Percentiles rank a stretch among this genome's conserved stretches.
These are phyloP conservation scores for Drosophila bocqueti DNA, from an alignment of 1,140 invertebrate genomes.

Conservation along the genomic window DNA sequence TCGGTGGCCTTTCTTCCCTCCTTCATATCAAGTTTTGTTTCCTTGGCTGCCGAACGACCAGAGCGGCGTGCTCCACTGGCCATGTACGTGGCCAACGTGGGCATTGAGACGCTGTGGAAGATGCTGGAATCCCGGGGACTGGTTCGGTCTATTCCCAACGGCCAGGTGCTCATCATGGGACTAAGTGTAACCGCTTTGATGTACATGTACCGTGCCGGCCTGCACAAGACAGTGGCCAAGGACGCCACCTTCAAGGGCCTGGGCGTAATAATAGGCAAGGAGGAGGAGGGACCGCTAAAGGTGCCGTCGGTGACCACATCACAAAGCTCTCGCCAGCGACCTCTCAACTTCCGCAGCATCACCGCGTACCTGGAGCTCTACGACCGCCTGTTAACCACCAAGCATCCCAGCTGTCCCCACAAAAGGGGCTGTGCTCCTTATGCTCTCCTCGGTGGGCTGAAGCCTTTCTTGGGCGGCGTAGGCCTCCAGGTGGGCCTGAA, in stretches of 20 bases:
- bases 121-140: constrained; percentile 88
- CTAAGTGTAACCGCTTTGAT: constrained; percentile 87
- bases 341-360: constrained; percentile 38
- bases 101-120: constrained; percentile 90
- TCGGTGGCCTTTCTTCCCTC: constrained; percentile 89
- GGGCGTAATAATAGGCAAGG: constrained; percentile 87
- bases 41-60: constrained; percentile 90
- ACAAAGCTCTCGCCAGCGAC: constrained; percentile 13
- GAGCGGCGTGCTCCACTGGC: constrained; percentile 89
- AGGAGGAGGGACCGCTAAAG: constrained; percentile 86
- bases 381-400: constrained; percentile 62
- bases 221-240: constrained; percentile 75
- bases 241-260: constrained; percentile 88
- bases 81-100: constrained; percentile 93
- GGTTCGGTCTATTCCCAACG: constrained; percentile 87
- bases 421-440: constrained; percentile 87
- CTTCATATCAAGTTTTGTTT: constrained; percentile 88
- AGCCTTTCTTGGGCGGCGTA: constrained; percentile 87
- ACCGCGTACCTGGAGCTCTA: constrained; percentile 53
- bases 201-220: constrained; percentile 87
- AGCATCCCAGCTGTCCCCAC: constrained; percentile 88
- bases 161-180: constrained; percentile 89
- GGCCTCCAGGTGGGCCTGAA: constrained; percentile 87
- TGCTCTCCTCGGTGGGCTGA: constrained; percentile 86
- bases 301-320: constrained; percentile 10